Evolutionary conservation across 2,797 vertebrate genomes (phyloP).

Genomic region (Cyclura pinguis): DNA sequence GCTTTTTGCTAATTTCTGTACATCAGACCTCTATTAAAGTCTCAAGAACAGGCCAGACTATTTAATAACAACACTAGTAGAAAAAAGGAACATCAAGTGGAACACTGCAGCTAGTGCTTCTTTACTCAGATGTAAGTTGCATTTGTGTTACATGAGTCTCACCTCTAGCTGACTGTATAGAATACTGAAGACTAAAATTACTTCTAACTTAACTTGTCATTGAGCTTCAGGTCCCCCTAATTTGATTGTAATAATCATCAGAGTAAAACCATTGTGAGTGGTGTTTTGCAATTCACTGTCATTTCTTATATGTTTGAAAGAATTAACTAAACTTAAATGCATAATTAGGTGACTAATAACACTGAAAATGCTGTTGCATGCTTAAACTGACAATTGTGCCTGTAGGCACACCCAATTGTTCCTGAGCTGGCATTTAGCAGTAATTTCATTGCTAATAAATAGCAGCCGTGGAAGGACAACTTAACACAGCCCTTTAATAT

Average conservation of each 20-base stretch:
- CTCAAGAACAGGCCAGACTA: neutral
- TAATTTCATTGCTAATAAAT: conserved; percentile 32
- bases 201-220: conserved; percentile 20
- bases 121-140: neutral
- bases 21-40: neutral
- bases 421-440: conserved; percentile 1
- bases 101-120: neutral
- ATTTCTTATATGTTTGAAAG: conserved; percentile 17
- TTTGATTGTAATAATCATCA: conserved; percentile 20
- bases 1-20: neutral
- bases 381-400: conserved; percentile 26
- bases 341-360: conserved; percentile 46
- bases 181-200: neutral
- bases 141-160: neutral
- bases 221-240: neutral
- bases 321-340: conserved; percentile 44
- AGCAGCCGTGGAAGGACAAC: conserved; percentile 19
- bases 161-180: neutral
- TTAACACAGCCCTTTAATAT: neutral
- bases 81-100: neutral
- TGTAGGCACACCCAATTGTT: conserved; percentile 11
- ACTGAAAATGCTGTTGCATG: conserved; percentile 38
- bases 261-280: conserved; percentile 9
- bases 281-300: conserved; percentile 31
- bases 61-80: neutral